Conservation (phyloP, 2,797 vertebrate species). For the Triplophysa yarkandensis region DNA sequence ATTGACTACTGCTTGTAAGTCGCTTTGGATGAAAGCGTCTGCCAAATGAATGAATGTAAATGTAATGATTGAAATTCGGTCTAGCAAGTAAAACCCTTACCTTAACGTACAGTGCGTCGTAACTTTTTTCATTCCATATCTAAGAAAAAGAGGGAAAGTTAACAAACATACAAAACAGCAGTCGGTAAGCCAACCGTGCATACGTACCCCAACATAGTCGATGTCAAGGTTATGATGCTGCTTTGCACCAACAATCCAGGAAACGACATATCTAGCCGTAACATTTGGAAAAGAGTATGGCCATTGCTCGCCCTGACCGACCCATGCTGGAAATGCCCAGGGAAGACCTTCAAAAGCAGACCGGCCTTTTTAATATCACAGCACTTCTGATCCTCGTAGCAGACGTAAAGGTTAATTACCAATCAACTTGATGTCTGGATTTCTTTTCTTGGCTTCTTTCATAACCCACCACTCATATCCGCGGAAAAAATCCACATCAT, state of each 20-base stretch:
- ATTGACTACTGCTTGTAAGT: too few relatives aligned
- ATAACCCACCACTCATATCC: conserved; percentile 99
- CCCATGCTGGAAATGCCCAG: conserved; percentile 94
- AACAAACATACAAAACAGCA: neutral
- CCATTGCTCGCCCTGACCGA: conserved; percentile 87
- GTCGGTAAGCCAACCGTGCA: neutral
- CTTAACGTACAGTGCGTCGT: conserved; percentile 88
- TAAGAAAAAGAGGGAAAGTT: conserved; percentile 57
- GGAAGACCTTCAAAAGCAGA: conserved; percentile 80
- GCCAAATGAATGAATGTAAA: too few relatives aligned
- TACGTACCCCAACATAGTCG: conserved; percentile 91
- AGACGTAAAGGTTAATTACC: conserved; percentile 32
- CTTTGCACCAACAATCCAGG: conserved; percentile 93
- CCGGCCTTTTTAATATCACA: neutral
- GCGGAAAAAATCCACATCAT: conserved; percentile 91
- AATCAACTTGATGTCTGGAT: conserved; percentile 85
- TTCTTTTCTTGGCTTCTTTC: conserved; percentile 96
- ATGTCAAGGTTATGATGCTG: conserved; percentile 90
- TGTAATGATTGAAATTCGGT: neutral
- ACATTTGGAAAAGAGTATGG: conserved; percentile 88
- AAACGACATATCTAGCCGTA: conserved; percentile 86
- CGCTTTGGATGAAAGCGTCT: too few relatives aligned
- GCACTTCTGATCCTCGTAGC: neutral
- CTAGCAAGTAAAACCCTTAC: conserved; percentile 68
- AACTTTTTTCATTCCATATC: conserved; percentile 95